Evolutionary conservation across 2,797 vertebrate genomes (phyloP).

Genomic region (Aldrovandia affinis): DNA sequence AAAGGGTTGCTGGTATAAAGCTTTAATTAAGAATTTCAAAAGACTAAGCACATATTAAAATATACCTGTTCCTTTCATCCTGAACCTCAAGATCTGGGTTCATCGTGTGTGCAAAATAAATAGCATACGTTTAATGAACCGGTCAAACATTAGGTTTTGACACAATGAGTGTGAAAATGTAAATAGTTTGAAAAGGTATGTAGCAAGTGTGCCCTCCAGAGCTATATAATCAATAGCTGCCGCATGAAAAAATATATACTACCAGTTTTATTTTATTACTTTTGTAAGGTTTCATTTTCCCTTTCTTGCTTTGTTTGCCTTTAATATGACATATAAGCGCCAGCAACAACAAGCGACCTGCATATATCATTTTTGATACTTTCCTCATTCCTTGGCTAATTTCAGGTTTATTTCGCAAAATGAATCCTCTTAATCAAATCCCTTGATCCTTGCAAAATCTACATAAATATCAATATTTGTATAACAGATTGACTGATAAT

Average conservation of each 20-base stretch:
- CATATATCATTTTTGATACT: slow-evolving; percentile 83
- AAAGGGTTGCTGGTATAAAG: slow-evolving; percentile 61
- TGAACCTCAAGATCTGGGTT: slow-evolving; percentile 35
- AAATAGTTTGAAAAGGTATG: slow-evolving; percentile 42
- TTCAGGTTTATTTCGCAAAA: slow-evolving; percentile 97
- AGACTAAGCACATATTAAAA: slow-evolving; percentile 26
- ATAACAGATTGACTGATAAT: slow-evolving; percentile 99
- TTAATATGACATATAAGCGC: not conserved
- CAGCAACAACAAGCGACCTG: not conserved
- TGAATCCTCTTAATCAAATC: slow-evolving; percentile 98
- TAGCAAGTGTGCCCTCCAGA: slow-evolving; percentile 12
- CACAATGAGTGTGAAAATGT: slow-evolving; percentile 47
- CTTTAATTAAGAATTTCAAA: slow-evolving; percentile 57
- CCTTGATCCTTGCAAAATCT: slow-evolving; percentile 97
- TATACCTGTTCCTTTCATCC: slow-evolving; percentile 43
- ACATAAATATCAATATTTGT: slow-evolving; percentile 90
- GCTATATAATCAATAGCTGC: not conserved
- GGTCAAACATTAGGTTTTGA: slow-evolving; percentile 47
- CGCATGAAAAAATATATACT: slow-evolving; percentile 14
- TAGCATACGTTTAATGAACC: slow-evolving; percentile 48
- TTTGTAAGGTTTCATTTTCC: slow-evolving; percentile 37
- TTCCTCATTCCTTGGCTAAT: slow-evolving; percentile 91
- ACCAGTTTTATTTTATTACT: slow-evolving; percentile 40
- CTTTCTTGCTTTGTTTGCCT: slow-evolving; percentile 45
- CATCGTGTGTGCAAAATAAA: slow-evolving; percentile 43